Evolutionary conservation across 53 echinoderm and acorn worm genomes (phyloP), one percentile per base, ranked within the genome.

Genomic region (Zoroaster sp.): DNA sequence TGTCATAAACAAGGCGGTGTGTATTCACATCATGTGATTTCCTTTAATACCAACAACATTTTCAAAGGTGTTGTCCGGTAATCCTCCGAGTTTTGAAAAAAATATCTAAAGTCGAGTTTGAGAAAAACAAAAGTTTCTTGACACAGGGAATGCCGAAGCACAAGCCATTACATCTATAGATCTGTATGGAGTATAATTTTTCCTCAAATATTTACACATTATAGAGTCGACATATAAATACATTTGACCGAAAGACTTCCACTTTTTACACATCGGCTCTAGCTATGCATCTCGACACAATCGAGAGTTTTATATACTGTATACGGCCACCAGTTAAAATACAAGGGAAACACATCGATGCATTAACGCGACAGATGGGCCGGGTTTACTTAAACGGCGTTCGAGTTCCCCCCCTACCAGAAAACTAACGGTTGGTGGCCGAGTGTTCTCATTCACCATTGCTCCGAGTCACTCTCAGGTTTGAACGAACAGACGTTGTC

Each of bases 331-430:
- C 85, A 47, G 85, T 71, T 71, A 70, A 85, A 70, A 46, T 33
- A 69, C 31, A 53, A 68, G 34, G 44, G 47, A 34, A 42, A 65
- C 66, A 37, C 72, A 36, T 49, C 70, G 14, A 9, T 83, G 34
- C 85, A 83, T 35, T 49, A 85, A 34, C 36, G 12, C 36, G 85
- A 85, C 85, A 85, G 85, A 85, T 85, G 85, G 85, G 69, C 43
- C 25, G 0, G n/a, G 71, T 71, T 85, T 69, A 85, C 51, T 70
- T 85, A 67, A 49, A 71, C 82, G 66, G 23, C 5, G 66, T 40
- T 66, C 41, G 28, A 40, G 41, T 42, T 66, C 66, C 68, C 35
- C 1, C 42, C 4, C 49, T 49, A 82, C 66, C 68, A 82, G 79
- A 37, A 33, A 79, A 28, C 25, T 9, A 82, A 82, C 82, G 82